These are phyloP conservation scores for Ruditapes philippinarum DNA, from an alignment of 1,140 invertebrate species.

Conservation along the genomic window DNA sequence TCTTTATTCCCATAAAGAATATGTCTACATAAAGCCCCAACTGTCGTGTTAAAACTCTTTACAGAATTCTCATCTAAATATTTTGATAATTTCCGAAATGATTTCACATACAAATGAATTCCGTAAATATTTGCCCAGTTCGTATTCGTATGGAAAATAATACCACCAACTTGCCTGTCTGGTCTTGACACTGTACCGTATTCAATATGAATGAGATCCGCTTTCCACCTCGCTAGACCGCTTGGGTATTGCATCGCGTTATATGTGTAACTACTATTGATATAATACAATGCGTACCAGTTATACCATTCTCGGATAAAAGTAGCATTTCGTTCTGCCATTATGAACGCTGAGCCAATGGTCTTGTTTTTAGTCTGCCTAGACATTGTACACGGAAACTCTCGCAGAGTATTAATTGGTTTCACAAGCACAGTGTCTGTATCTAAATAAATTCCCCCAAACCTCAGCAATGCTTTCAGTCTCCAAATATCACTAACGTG, in stretches of 20 bases:
- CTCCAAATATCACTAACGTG: conserved; percentile 67
- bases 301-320: conserved; percentile 18
- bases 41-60: neutral
- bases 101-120: neutral
- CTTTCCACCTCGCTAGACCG: neutral
- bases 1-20: conserved; percentile 31
- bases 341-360: too few relatives aligned
- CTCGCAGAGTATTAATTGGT: conserved; percentile 61
- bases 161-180: neutral
- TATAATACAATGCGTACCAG: neutral
- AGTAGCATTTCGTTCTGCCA: conserved; percentile 23
- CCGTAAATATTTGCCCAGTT: conserved; percentile 15
- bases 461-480: conserved; percentile 62
- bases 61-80: neutral
- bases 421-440: conserved; percentile 72
- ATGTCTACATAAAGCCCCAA: conserved; percentile 19
- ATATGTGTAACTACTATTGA: neutral
- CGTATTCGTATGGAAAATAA: neutral
- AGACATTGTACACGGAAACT: conserved; percentile 67
- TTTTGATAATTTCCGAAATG: too few relatives aligned
- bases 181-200: neutral
- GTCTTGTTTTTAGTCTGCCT: too few relatives aligned
- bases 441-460: conserved; percentile 77
- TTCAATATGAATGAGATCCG: conserved; percentile 9
- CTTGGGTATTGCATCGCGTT: neutral